Evolutionary conservation across 2,113 vertebrate species (phyloP).

Genomic region (Heliornis fulica): DNA sequence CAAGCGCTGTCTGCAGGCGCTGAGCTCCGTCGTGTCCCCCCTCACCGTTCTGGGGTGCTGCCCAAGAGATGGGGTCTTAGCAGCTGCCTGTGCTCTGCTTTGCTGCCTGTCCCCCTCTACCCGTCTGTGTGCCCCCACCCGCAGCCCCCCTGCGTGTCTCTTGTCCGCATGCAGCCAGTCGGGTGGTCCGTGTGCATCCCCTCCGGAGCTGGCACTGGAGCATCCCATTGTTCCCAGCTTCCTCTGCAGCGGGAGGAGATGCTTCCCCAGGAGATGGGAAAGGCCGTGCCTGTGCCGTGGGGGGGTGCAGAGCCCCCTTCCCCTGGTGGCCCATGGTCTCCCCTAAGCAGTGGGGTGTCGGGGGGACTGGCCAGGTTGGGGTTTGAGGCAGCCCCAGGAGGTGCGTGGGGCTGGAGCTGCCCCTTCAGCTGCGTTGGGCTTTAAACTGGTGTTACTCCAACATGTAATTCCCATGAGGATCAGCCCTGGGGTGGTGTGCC

Average conservation of each 20-base stretch:
- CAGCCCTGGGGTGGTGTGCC: neutral
- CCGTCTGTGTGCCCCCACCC: neutral
- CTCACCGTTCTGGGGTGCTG: accelerated
- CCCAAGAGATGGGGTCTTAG: neutral
- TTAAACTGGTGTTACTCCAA: neutral
- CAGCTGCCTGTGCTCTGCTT: neutral
- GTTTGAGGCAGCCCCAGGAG: neutral
- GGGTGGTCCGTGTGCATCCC: neutral
- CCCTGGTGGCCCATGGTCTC: neutral
- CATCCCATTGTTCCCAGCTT: slow-evolving; percentile 22
- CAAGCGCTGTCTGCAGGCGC: neutral
- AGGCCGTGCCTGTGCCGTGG: neutral
- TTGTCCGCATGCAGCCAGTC: neutral
- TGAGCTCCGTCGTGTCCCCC: accelerated
- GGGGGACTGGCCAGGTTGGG: neutral
- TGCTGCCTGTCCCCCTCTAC: neutral
- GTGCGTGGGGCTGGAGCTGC: neutral
- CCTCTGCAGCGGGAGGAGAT: neutral
- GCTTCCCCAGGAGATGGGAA: neutral
- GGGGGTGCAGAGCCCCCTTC: neutral
- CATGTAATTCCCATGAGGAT: accelerated
- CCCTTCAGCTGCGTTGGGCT: neutral
- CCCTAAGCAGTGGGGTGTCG: accelerated
- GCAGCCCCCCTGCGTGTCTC: neutral
- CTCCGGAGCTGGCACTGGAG: neutral